Evolutionary conservation across 2,113 vertebrate species (phyloP), one percentile per base, ranked within the genome.

Genomic region (Uria lomvia): DNA sequence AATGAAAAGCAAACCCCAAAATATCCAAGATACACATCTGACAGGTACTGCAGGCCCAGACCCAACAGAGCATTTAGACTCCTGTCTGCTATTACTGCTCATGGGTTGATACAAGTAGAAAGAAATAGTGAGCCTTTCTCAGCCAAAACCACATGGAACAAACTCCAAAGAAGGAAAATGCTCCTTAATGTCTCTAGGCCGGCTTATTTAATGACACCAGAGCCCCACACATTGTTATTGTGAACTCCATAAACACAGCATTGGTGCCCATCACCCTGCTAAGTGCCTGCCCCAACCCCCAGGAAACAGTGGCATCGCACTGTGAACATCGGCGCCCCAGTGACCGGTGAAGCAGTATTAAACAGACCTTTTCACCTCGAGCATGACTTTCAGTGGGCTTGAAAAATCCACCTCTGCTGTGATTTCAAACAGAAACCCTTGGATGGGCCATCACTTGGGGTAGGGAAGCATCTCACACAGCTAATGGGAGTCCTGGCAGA

Each of bases 261-360:
- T 0, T 8, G 7, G 30, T 68, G 79, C 36, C 21, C 52, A 52
- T 16, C 29, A 38, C 32, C 20, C 66, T 60, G 43, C 38, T 42
- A 36, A 85, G n/a, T 0, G 0, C 12, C 67, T 55, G 29, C 11
- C 36, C 30, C 7, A 15, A 20, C 38, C 23, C 23, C 63, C 36
- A 53, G 5, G 14, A 53, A 81, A 56, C 0, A 1, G 24, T n/a
- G 5, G 4, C 47, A 36, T 36, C 1, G 16, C 27, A 6, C 45
- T 43, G 17, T 76, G 45, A 53, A 26, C 9, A 40, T 19, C 8
- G 6, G 18, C 3, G 3, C 19, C 43, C 27, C 47, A 58, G 11
- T 55, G 40, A 55, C 24, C 30, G 9, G 22, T 0, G 2, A 36
- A 72, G 34, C 23, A 53, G 38, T 20, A 40, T 47, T 71, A 59